Base-by-base conservation (phyloP, 2,888 invertebrate species). In the Cephus pygmeus region DNA sequence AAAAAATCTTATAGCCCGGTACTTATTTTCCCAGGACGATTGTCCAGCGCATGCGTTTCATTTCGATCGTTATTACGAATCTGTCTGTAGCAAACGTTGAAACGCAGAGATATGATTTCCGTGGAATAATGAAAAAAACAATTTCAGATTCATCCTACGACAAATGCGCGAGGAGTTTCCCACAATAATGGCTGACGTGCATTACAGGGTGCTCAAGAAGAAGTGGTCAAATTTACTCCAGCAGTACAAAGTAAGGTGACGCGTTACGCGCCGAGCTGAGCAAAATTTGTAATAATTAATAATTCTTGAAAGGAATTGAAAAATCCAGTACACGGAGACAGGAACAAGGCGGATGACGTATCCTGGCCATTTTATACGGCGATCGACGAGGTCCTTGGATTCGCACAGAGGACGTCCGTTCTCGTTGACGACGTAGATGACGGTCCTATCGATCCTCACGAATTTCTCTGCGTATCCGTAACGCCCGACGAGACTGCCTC, bases 301-400 rank as follows among this genome's bases (percentile, higher is more conserved):
- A 81, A 80, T 83, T 80, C 83, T 81, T 82, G 79, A 75, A 82
- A 88, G 87, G 90, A 89, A 79, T 83, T 89, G 82, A 87, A 87
- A 84, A 88, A 89, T 83, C 88, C 89, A 76, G 87, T 88, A 15
- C 87, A 89, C 85, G 89, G 88, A 6, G 88, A 88, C 84, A 89
- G 87, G 84, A 90, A 89, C 85, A 86, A 86, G 75, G 87, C 87
- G 75, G 87, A 90, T 85, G 90, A 89, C 82, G 86, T 90, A 68
- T 90, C 89, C 34, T 88, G 88, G 89, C 89, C 89, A 75, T 90
- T 90, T 81, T 90, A 88, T 85, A 82, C 82, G 73, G 88, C 88
- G 35, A 88, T 89, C 83, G 90, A 88, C 83, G 87, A 89, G 80
- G 84, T 89, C 34, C 82, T 88, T 35, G 87, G 87, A 75, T 82